phyloP scores from a whole-genome alignment of 1,140 invertebrate genomes.

The Daktulosphaira vitifoliae region DNA sequence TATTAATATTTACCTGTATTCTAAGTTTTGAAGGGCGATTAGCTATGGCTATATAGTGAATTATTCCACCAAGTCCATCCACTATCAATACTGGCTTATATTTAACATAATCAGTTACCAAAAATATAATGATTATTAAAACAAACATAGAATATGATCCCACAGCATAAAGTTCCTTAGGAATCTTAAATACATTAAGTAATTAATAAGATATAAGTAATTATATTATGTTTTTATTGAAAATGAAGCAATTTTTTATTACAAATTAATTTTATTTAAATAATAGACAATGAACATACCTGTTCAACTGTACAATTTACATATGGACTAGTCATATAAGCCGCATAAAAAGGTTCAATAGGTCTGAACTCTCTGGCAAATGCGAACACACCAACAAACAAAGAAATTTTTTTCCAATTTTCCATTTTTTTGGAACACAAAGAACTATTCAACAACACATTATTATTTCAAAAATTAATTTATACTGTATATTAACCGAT shows the following conservation, averaged over 20 bases:
- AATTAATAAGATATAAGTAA: too few species aligned
- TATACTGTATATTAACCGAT: too few species aligned
- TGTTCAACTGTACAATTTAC: conserved; percentile 19
- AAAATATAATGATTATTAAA: conserved; percentile 62
- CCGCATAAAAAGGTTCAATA: conserved; percentile 28
- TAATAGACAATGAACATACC: conserved; percentile 14
- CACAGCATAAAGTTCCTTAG: conserved; percentile 70
- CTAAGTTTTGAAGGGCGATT: conserved; percentile 37
- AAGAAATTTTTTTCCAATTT: conserved; percentile 22
- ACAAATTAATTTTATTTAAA: too few species aligned
- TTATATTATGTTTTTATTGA: too few species aligned
- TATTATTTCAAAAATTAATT: too few species aligned
- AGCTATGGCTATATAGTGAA: conserved; percentile 38
- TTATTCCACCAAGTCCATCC: conserved; percentile 57
- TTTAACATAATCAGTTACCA: conserved; percentile 70
- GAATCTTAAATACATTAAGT: conserved; percentile 49
- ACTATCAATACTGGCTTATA: conserved; percentile 81
- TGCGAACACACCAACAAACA: conserved; percentile 24
- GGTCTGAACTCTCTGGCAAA: conserved; percentile 12
- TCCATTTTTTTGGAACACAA: conserved; percentile 11
- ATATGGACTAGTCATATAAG: conserved; percentile 26
- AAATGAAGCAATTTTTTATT: too few species aligned
- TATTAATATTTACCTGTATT: conserved; percentile 26
- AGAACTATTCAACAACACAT: neutral
- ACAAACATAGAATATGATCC: conserved; percentile 69